Base-by-base conservation (phyloP, 2,113 vertebrate genomes). In the Coregonus clupeaformis region DNA sequence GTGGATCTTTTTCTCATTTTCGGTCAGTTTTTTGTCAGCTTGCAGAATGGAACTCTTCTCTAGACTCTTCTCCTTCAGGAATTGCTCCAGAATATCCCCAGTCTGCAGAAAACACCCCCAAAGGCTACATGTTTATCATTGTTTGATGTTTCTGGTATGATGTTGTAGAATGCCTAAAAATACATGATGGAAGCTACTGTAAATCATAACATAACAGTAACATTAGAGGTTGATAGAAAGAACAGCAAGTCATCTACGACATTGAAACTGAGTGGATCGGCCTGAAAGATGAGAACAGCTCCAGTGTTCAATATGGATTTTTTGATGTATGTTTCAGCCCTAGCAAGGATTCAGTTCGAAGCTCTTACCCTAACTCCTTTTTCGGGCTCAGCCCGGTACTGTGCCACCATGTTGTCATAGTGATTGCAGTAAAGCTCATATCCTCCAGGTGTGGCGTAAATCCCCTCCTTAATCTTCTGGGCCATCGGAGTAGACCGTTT, bases 351-450 rank as follows among this genome's bases (percentile, higher is more conserved):
- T 65, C 32, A 36, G 2, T 7, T 36, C 32, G 1, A 36, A 36
- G 32, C 32, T 36, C 73, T 80, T 30, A 90, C 90, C 85, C 72
- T 73, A 11, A 87, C 68, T 29, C 89, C 90, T 60, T 89, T 91
- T 2, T 77, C 72, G 0, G 83, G 63, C 18, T 47, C 52, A 0
- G 16, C 69, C 13, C 74, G 67, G 66, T 83, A 91, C 47, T 77
- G 5, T 9, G 29, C 47, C 42, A 85, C 18, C 16, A 90, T 6
- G 2, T 1, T 3, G 2, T 87, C 73, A 24, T 70, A 45, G 49
- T 87, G 79, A 5, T 6, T 29, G 59, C 75, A 66, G 62, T 88
- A 91, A 2, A 69, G 69, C 0, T 85, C 1, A 47, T 89, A 83
- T n/a, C 91, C 88, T 5, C 89, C 89, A 29, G 76, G 59, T 2